Conservation (phyloP, 1,140 invertebrate genomes). For the Palaemon carinicauda region DNA sequence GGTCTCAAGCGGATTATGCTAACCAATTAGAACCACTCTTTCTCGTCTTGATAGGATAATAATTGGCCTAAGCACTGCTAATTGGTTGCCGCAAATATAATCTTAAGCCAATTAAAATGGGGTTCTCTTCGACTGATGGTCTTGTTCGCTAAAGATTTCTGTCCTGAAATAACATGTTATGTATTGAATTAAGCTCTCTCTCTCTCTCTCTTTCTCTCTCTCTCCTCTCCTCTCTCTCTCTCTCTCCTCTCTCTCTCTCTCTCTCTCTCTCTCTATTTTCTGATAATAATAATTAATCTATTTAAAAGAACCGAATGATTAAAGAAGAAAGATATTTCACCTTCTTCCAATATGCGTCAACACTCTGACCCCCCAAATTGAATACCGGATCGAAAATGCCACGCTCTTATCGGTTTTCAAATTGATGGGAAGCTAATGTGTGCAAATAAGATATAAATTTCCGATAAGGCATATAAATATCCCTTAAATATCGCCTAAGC, state of each 20-base stretch:
- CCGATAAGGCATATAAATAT: too few species aligned
- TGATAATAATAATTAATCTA: neutral
- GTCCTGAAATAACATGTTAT: neutral
- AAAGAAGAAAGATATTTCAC: neutral
- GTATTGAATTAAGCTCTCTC: neutral
- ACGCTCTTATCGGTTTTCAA: too few species aligned
- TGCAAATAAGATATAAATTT: too few species aligned
- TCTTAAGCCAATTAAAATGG: slow-evolving; percentile 46
- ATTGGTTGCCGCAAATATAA: slow-evolving; percentile 50
- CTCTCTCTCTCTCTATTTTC: neutral
- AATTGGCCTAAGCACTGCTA: slow-evolving; percentile 47
- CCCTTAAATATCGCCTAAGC: neutral
- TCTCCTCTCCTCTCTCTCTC: neutral
- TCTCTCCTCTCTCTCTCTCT: too few species aligned
- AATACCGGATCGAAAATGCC: too few species aligned
- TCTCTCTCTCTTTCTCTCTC: neutral
- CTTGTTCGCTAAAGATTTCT: neutral
- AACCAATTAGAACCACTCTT: slow-evolving; percentile 33
- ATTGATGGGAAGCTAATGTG: too few species aligned
- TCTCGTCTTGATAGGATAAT: slow-evolving; percentile 39
- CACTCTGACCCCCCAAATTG: neutral
- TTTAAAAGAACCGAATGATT: neutral
- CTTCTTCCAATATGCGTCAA: neutral
- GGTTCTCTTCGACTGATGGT: neutral
- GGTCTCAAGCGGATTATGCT: slow-evolving; percentile 11